These are phyloP conservation scores for Patella pellucida DNA, from an alignment of 2,888 invertebrate species.

Conservation along the genomic window DNA sequence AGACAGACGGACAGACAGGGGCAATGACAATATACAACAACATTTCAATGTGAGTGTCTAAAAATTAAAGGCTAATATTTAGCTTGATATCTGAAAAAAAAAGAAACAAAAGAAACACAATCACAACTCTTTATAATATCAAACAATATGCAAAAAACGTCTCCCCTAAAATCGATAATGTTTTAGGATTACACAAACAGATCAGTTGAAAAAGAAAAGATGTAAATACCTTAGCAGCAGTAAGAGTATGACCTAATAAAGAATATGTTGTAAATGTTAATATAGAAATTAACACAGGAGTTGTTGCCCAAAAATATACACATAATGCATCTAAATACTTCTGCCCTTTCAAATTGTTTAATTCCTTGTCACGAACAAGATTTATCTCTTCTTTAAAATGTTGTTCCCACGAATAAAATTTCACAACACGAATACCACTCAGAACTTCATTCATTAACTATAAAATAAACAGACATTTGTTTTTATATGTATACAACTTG, in stretches of 20 bases:
- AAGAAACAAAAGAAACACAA: background rate
- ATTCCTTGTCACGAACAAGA: conserved; percentile 75
- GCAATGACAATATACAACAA: no score
- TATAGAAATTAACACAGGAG: conserved; percentile 81
- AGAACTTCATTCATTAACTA: conserved; percentile 87
- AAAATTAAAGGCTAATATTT: no score
- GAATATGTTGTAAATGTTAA: conserved; percentile 73
- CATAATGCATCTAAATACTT: conserved; percentile 98
- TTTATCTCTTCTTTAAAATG: conserved; percentile 81
- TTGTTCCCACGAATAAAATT: conserved; percentile 94
- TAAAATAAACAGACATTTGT: conserved; percentile 14
- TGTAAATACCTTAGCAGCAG: conserved; percentile 83
- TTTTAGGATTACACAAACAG: no score
- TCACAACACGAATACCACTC: conserved; percentile 89
- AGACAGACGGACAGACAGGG: no score
- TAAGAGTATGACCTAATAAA: conserved; percentile 79
- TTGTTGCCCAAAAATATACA: conserved; percentile 98
- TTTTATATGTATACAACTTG: no score
- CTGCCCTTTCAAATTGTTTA: conserved; percentile 84
- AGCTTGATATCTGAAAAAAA: no score
- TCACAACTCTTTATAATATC: background rate
- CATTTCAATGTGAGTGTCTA: no score
- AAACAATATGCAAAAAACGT: background rate
- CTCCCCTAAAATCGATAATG: background rate
- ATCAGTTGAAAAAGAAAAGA: background rate